A percentile compares a stretch with the other conserved stretches of the same genome.
phyloP scores from a whole-genome alignment of 1,140 invertebrate species.

The Trichonephila clavata region DNA sequence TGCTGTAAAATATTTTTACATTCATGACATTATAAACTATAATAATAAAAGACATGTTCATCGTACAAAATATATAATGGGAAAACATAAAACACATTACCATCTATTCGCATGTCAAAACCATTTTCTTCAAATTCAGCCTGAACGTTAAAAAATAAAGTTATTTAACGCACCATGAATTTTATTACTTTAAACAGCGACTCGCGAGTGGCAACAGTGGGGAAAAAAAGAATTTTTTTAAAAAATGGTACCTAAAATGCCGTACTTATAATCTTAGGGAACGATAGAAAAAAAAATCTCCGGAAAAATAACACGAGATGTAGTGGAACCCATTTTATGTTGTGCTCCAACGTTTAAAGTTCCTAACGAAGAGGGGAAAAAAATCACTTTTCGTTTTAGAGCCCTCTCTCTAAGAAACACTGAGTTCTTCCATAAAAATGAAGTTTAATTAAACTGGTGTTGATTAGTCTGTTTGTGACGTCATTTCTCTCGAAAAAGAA shows the following conservation, averaged over 20 bases:
- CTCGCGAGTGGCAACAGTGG: not conserved
- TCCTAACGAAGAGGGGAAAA: not conserved
- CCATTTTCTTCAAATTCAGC: not conserved
- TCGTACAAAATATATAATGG: not conserved
- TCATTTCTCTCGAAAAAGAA: not conserved
- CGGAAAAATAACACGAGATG: not conserved
- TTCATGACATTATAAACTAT: not conserved
- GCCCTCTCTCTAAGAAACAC: not conserved
- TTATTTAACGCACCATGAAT: conserved; percentile 24
- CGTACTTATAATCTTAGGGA: not conserved
- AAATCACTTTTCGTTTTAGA: not conserved
- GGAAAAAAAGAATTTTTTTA: not conserved
- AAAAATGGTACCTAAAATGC: not conserved
- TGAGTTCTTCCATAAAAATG: not conserved
- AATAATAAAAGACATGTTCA: not conserved
- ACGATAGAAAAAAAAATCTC: not conserved
- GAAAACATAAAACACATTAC: not conserved
- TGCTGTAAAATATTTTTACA: no score
- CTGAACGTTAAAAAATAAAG: not conserved
- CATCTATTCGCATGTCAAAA: not conserved
- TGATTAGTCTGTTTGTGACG: not conserved
- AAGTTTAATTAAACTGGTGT: conserved; percentile 22
- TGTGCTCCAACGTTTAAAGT: not conserved
- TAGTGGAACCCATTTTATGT: not conserved
- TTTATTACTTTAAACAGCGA: conserved; percentile 16